Evolutionary conservation across 2,797 vertebrate genomes (phyloP).

Genomic region (Dallia pectoralis): DNA sequence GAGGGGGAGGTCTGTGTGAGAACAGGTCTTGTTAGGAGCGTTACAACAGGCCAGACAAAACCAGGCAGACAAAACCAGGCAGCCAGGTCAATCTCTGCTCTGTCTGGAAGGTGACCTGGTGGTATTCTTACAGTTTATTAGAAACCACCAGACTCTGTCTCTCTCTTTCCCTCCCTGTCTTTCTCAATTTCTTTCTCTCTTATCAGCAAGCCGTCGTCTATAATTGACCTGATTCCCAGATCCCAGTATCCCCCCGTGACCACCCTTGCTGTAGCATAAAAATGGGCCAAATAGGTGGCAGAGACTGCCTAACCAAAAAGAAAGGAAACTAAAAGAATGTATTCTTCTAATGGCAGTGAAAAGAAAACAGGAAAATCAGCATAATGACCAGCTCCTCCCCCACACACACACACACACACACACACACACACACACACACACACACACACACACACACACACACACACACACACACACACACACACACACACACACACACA

Average conservation of each 20-base stretch:
- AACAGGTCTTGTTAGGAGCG: conserved; percentile 74
- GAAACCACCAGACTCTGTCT: conserved; percentile 54
- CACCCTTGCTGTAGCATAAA: conserved; percentile 76
- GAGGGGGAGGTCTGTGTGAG: conserved; percentile 68
- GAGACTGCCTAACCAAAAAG: conserved; percentile 67
- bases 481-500: conserved; percentile 43
- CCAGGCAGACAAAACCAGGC: conserved; percentile 59
- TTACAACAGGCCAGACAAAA: conserved; percentile 70
- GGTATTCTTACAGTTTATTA: conserved; percentile 47
- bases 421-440: conserved; percentile 54
- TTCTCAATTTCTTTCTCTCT: conserved; percentile 59
- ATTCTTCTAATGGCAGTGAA: conserved; percentile 79
- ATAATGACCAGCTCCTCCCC: conserved; percentile 82
- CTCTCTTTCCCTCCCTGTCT: conserved; percentile 46
- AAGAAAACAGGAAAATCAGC: conserved; percentile 79
- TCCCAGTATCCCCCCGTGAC: conserved; percentile 75
- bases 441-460: conserved; percentile 52
- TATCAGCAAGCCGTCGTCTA: conserved; percentile 75
- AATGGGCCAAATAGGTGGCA: conserved; percentile 84
- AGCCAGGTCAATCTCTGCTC: conserved; percentile 60
- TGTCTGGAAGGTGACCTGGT: conserved; percentile 45
- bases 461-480: conserved; percentile 47
- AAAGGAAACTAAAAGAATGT: conserved; percentile 71
- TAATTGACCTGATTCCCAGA: conserved; percentile 86
- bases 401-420: conserved; percentile 70